Evolutionary conservation across 2,888 invertebrate species (phyloP), one percentile per base, ranked within the genome.

Genomic region (Acheta domesticus): DNA sequence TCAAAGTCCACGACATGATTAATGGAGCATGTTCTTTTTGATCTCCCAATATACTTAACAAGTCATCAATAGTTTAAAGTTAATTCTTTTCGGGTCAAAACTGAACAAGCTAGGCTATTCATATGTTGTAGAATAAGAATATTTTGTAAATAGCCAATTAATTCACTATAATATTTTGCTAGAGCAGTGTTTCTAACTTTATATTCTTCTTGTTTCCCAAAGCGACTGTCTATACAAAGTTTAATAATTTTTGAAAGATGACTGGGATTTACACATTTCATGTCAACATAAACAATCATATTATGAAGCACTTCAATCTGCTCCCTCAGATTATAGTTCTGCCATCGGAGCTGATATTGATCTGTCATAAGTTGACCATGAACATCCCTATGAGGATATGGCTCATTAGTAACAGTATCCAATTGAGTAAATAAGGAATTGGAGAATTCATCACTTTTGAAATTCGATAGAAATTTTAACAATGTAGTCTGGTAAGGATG

Each of bases 251-350:
- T 62, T 14, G 62, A n/a, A 14, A 62, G n/a, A 19, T 62, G 14
- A 62, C 16, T 62, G 11, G n/a, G 62, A 11, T 62, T n/a, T 1
- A 62, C n/a, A n/a, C 16, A 4, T 3, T 62, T 62, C 62, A 62
- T 62, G 4, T 62, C 16, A 62, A 62, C 62, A 62, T 62, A 62
- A 62, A 62, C 62, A 62, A 62, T 62, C 62, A 62, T 62, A 49
- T 76, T 76, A 49, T 76, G 76, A 49, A 76, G 76, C 23, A 76
- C 48, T 49, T 76, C 76, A 48, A 76, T 76, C 48, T 76, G 76
- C 48, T 76, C 76, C 49, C 76, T 76, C 19, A 76, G 49, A n/a
- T 76, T 76, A 49, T 48, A 76, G 48, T 48, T 48, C n/a, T 48
- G 23, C 76, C 76, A 76, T 48, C 23, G 36, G 12, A 48, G 23